Percentiles rank a stretch among this genome's conserved stretches.
Conservation (phyloP, 2,888 invertebrate species). For the Drosophila kambysellisi region DNA sequence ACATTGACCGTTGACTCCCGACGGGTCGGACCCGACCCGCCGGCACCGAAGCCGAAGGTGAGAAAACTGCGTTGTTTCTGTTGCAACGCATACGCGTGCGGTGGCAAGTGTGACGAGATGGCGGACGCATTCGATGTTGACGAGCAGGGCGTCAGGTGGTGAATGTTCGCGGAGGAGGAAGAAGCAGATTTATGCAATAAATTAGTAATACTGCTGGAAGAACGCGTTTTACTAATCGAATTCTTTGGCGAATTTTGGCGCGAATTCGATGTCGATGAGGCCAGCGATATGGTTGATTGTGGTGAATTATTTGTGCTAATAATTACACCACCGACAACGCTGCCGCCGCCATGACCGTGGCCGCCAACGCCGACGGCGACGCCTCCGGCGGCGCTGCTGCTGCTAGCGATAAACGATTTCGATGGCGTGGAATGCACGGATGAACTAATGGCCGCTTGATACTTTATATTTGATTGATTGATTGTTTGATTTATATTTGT, state of each 20-base stretch:
- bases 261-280: constrained; percentile 83
- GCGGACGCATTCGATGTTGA: constrained; percentile 76
- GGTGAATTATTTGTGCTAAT: constrained; percentile 83
- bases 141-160: constrained; percentile 79
- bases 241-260: constrained; percentile 85
- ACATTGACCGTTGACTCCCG: constrained; percentile 98
- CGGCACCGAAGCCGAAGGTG: constrained; percentile 98
- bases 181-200: constrained; percentile 85
- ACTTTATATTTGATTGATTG: constrained; percentile 86
- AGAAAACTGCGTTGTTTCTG: constrained; percentile 99
- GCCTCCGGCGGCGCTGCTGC: constrained; percentile 53
- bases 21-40: constrained; percentile 91
- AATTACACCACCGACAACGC: constrained; percentile 70
- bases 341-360: constrained; percentile 74
- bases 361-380: constrained; percentile 66
- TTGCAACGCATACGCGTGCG: constrained; percentile 91
- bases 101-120: constrained; percentile 85
- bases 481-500: constrained; percentile 29
- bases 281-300: constrained; percentile 85
- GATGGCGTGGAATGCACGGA: constrained; percentile 89
- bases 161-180: constrained; percentile 83
- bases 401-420: constrained; percentile 87
- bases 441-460: constrained; percentile 93
- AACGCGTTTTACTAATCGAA: constrained; percentile 85
- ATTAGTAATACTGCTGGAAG: constrained; percentile 85